A percentile compares a stretch with the other conserved stretches of the same genome.
These are phyloP conservation scores for Bombus picipes DNA, from an alignment of 1,140 invertebrate genomes.

Conservation along the genomic window DNA sequence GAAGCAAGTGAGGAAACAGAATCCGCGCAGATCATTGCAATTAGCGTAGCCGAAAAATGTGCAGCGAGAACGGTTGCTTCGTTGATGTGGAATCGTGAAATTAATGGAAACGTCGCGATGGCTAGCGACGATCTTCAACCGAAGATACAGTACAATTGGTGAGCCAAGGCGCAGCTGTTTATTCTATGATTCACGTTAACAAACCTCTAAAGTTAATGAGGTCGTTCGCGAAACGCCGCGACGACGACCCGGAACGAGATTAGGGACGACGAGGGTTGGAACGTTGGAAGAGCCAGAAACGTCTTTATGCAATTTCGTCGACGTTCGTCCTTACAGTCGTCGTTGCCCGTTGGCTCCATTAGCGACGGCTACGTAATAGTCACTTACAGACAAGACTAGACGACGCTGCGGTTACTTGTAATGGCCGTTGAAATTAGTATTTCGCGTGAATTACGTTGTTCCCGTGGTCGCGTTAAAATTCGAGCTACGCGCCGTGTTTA, in stretches of 20 bases:
- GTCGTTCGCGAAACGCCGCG: conserved; percentile 26
- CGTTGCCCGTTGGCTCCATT: conserved; percentile 1
- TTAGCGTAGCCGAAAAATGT: neutral
- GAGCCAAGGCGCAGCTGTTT: conserved; percentile 11
- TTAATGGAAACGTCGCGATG: conserved; percentile 29
- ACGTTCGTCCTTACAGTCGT: conserved; percentile 5
- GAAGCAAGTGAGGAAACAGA: neutral
- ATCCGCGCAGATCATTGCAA: neutral
- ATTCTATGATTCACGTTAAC: conserved; percentile 48
- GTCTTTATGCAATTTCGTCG: conserved; percentile 28
- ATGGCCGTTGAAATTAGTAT: conserved; percentile 11
- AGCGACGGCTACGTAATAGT: conserved; percentile 19
- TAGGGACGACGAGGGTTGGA: neutral
- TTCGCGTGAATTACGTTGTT: neutral
- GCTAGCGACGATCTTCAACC: neutral
- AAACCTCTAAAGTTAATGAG: conserved; percentile 44
- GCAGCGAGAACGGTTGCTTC: neutral
- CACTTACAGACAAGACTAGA: neutral
- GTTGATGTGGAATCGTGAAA: neutral
- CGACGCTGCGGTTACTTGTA: conserved; percentile 4
- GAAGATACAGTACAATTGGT: conserved; percentile 22
- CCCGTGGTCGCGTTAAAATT: neutral
- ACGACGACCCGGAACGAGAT: neutral
- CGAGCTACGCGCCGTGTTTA: neutral
- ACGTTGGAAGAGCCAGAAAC: neutral